These are phyloP conservation scores for Phaedon cochleariae DNA, from an alignment of 2,888 invertebrate genomes.

Conservation along the genomic window DNA sequence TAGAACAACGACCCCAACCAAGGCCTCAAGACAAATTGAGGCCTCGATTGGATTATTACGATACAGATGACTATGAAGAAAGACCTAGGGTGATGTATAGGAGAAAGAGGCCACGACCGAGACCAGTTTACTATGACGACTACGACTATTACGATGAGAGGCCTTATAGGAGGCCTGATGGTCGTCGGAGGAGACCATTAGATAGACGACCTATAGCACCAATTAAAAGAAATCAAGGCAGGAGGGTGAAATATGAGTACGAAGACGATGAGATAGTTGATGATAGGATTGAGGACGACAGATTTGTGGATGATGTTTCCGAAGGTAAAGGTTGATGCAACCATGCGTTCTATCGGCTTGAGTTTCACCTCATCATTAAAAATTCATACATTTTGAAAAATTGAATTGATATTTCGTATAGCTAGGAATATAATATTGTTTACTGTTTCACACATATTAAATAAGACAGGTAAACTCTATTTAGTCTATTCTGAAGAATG, in stretches of 20 bases:
- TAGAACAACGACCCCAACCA: constrained; percentile 47
- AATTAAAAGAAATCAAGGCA: constrained; percentile 45
- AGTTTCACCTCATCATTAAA: too few species aligned
- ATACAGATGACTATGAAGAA: constrained; percentile 72
- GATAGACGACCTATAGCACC: constrained; percentile 40
- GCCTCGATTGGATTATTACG: constrained; percentile 76
- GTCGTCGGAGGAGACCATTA: constrained; percentile 50
- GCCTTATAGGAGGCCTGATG: constrained; percentile 38
- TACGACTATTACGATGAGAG: constrained; percentile 71
- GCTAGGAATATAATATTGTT: too few species aligned
- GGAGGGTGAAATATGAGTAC: constrained; percentile 32
- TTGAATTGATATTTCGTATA: too few species aligned
- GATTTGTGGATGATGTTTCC: not conserved
- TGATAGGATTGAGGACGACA: not conserved
- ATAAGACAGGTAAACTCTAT: too few species aligned
- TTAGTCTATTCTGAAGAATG: too few species aligned
- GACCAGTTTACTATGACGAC: constrained; percentile 66
- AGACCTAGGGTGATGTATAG: constrained; percentile 59
- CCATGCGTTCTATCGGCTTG: too few species aligned
- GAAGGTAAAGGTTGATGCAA: too few species aligned
- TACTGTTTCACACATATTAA: too few species aligned
- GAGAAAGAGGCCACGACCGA: constrained; percentile 65
- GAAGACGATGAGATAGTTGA: constrained; percentile 22
- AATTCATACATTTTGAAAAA: too few species aligned
- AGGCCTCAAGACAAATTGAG: constrained; percentile 67